Conservation (phyloP, 2,113 vertebrate species). For the Oryctolagus cuniculus region DNA sequence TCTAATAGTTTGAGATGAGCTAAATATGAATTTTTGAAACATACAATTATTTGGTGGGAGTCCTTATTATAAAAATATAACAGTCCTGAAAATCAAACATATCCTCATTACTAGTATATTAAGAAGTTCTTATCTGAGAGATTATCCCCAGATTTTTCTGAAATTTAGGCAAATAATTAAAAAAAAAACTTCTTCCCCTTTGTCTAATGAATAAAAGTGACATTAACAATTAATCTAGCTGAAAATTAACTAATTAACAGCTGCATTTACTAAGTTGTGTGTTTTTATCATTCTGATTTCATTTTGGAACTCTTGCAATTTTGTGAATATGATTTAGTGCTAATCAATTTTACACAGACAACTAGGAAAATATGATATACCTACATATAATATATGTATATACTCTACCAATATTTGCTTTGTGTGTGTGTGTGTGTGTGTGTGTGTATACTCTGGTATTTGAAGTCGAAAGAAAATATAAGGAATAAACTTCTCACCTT, state of each 20-base stretch:
- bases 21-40: neutral
- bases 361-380: neutral
- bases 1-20: neutral
- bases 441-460: neutral
- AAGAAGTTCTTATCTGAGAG: neutral
- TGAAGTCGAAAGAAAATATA: neutral
- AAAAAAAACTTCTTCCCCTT: neutral
- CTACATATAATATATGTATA: too few relatives aligned
- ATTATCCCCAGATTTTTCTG: neutral
- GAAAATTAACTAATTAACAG: slow-evolving; percentile 48
- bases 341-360: neutral
- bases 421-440: neutral
- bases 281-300: neutral
- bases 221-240: neutral
- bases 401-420: neutral
- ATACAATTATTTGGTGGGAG: neutral
- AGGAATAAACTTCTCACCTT: neutral
- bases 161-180: neutral
- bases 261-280: neutral
- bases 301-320: neutral
- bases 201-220: neutral
- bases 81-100: neutral
- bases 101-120: neutral
- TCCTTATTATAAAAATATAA: neutral
- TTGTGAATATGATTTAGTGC: neutral